These are phyloP conservation scores for Hemibagrus guttatus DNA, from an alignment of 2,797 vertebrate species.

Conservation along the genomic window DNA sequence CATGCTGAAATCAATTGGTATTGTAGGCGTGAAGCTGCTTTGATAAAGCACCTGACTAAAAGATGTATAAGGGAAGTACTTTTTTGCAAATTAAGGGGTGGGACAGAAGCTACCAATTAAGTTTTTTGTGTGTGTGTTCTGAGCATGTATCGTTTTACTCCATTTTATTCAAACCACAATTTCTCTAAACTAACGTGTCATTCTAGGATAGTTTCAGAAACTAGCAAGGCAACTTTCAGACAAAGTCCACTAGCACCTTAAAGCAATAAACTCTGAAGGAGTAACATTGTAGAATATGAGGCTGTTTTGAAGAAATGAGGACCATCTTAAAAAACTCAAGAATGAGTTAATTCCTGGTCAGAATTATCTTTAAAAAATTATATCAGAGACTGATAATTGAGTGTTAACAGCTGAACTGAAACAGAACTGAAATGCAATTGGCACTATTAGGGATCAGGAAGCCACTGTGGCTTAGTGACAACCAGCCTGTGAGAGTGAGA, in stretches of 20 bases:
- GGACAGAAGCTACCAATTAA: background rate
- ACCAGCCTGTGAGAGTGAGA: constrained; percentile 31
- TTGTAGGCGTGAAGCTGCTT: background rate
- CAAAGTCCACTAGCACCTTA: background rate
- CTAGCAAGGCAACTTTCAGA: background rate
- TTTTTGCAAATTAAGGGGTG: background rate
- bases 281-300: background rate
- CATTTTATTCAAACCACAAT: background rate
- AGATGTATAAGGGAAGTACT: background rate
- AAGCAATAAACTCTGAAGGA: background rate
- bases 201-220: background rate
- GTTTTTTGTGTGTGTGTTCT: background rate
- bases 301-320: background rate
- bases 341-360: background rate
- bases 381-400: background rate
- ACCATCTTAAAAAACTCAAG: background rate
- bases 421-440: background rate
- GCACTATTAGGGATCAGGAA: constrained; percentile 12
- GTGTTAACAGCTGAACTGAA: background rate
- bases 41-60: background rate
- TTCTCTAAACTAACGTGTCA: background rate
- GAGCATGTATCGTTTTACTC: background rate
- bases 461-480: constrained; percentile 31
- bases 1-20: background rate
- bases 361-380: background rate